Evolutionary conservation across 2,888 invertebrate genomes (phyloP).

Genomic region (Gastracanthus pulcherrimus): DNA sequence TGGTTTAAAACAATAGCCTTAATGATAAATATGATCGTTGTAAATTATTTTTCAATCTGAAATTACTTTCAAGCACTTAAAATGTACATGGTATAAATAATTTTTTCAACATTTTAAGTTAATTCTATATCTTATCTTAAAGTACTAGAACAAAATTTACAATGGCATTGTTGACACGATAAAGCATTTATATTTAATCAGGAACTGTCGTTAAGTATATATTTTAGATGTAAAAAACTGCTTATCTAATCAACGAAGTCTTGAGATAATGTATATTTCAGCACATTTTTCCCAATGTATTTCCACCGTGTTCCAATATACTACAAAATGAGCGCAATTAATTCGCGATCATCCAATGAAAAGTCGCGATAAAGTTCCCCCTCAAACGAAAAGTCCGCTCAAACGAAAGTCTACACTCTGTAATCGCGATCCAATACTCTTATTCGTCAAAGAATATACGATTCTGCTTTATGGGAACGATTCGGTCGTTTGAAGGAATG

Average conservation of each 20-base stretch:
- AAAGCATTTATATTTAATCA: background rate
- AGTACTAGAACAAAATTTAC: background rate
- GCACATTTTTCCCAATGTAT: background rate
- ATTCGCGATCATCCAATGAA: background rate
- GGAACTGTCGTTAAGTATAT: background rate
- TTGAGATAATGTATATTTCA: background rate
- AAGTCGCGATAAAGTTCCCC: background rate
- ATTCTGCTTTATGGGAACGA: background rate
- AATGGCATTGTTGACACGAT: background rate
- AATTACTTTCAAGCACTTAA: too few relatives aligned
- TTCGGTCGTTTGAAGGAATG: background rate
- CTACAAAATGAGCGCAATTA: background rate
- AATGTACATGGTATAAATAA: too few relatives aligned
- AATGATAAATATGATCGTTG: too few relatives aligned
- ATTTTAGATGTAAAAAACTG: background rate
- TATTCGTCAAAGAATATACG: background rate
- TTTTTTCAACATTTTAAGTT: background rate
- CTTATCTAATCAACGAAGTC: background rate
- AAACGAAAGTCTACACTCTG: background rate
- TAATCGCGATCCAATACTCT: background rate
- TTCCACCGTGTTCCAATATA: too few relatives aligned
- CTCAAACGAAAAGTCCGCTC: background rate
- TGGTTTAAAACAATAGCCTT: too few relatives aligned
- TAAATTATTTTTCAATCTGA: too few relatives aligned
- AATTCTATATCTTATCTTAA: background rate